Evolutionary conservation across 2,888 invertebrate species (phyloP).

Genomic region (Thyatira batis): DNA sequence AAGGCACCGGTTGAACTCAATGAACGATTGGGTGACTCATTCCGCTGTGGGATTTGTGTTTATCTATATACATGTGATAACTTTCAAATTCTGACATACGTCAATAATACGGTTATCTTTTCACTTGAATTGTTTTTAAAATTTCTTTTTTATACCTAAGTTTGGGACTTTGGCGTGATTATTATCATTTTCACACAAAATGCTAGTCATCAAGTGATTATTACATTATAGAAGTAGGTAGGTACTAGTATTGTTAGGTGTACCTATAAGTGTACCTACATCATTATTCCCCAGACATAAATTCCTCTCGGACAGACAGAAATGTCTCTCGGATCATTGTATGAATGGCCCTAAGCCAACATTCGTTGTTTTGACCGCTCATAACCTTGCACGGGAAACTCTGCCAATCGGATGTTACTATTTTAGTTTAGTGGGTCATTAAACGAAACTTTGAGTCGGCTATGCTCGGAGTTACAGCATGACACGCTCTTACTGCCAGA

Average conservation of each 20-base stretch:
- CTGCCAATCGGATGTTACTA: constrained; percentile 62
- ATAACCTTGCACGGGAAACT: constrained; percentile 54
- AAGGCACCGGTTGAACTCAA: constrained; percentile 17
- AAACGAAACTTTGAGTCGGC: constrained; percentile 45
- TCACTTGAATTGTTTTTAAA: neutral
- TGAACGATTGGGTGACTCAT: constrained; percentile 14
- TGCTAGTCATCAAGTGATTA: no score
- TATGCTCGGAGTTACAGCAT: constrained; percentile 27
- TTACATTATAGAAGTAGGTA: neutral
- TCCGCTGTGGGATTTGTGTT: constrained; percentile 3
- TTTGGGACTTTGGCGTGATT: neutral
- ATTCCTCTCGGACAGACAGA: no score
- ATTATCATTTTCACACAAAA: neutral
- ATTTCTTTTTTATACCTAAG: no score
- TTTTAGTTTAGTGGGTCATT: constrained; percentile 71
- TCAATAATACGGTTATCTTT: neutral
- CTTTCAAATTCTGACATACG: neutral
- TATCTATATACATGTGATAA: neutral
- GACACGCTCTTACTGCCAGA: constrained; percentile 9
- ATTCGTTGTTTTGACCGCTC: constrained; percentile 45
- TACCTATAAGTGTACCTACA: neutral
- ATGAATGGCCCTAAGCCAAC: constrained; percentile 44
- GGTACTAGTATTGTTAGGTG: neutral
- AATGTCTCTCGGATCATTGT: constrained; percentile 10
- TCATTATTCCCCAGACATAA: constrained; percentile 18